Percentiles rank a stretch among this genome's conserved stretches.
phyloP scores from a whole-genome alignment of 2,113 vertebrate species.

The Blennius ocellaris region DNA sequence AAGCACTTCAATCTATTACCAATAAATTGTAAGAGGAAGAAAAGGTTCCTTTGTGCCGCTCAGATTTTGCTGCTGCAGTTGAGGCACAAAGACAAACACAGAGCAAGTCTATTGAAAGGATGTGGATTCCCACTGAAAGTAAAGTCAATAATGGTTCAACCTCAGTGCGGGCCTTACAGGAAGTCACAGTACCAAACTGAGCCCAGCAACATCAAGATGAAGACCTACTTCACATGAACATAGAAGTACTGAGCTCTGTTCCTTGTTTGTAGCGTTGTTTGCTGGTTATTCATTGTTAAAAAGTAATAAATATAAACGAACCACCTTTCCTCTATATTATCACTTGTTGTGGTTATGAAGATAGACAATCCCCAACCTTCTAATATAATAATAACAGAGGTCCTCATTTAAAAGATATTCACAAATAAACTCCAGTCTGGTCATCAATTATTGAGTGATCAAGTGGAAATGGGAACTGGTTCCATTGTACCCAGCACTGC shows the following conservation, averaged over 20 bases:
- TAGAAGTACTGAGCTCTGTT: background rate
- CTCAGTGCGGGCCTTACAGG: background rate
- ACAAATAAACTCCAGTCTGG: no score
- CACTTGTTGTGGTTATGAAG: no score
- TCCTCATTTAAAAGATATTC: no score
- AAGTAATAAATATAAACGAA: no score
- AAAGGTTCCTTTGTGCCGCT: slow-evolving; percentile 71
- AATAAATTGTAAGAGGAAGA: slow-evolving; percentile 58
- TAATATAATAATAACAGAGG: no score
- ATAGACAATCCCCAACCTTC: no score
- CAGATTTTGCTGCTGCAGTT: slow-evolving; percentile 32
- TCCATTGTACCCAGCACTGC: no score
- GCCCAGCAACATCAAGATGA: no score
- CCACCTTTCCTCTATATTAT: no score
- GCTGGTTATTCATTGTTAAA: no score
- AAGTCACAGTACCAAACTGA: background rate
- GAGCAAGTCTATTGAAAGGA: slow-evolving; percentile 32
- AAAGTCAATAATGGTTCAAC: slow-evolving; percentile 22
- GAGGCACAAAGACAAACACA: slow-evolving; percentile 59
- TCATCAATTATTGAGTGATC: no score
- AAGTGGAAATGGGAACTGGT: no score
- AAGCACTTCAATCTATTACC: slow-evolving; percentile 61
- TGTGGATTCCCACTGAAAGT: slow-evolving; percentile 34
- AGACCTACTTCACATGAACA: background rate
- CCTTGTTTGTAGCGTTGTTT: background rate